Evolutionary conservation across 2,113 vertebrate genomes (phyloP).

Genomic region (Callorhinus ursinus): DNA sequence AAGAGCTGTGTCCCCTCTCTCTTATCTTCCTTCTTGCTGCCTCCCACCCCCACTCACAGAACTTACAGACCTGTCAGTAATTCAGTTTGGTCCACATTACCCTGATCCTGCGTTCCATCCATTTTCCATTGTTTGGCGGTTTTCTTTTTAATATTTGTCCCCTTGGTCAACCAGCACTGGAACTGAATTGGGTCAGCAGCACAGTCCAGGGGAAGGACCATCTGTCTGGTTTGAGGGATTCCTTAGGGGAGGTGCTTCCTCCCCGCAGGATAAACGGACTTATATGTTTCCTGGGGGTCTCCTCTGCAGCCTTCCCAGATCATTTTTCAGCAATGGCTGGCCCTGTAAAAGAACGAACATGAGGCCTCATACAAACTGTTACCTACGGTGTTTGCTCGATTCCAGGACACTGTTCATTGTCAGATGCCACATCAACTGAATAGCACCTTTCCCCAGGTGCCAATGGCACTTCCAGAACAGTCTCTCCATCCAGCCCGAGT

Average conservation of each 20-base stretch:
- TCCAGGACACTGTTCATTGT: neutral
- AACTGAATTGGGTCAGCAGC: neutral
- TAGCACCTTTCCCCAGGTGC: constrained; percentile 23
- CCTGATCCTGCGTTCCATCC: neutral
- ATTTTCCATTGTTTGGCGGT: neutral
- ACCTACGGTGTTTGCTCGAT: neutral
- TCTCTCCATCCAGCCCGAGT: neutral
- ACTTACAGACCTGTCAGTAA: neutral
- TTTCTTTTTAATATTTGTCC: neutral
- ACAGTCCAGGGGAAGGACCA: neutral
- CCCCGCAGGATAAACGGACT: neutral
- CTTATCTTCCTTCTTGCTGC: neutral
- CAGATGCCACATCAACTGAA: neutral
- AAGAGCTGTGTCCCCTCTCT: neutral
- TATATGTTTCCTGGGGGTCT: neutral
- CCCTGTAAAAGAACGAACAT: neutral
- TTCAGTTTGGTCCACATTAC: neutral
- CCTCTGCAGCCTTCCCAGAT: neutral
- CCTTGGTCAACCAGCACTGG: neutral
- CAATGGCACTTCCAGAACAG: neutral
- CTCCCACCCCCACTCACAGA: neutral
- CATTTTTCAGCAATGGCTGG: neutral
- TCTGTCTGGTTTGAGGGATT: neutral
- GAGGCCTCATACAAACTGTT: neutral
- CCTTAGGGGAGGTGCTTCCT: neutral